Evolutionary conservation across 2,113 vertebrate species (phyloP).

Genomic region (Petrocephalus microphthalmus): DNA sequence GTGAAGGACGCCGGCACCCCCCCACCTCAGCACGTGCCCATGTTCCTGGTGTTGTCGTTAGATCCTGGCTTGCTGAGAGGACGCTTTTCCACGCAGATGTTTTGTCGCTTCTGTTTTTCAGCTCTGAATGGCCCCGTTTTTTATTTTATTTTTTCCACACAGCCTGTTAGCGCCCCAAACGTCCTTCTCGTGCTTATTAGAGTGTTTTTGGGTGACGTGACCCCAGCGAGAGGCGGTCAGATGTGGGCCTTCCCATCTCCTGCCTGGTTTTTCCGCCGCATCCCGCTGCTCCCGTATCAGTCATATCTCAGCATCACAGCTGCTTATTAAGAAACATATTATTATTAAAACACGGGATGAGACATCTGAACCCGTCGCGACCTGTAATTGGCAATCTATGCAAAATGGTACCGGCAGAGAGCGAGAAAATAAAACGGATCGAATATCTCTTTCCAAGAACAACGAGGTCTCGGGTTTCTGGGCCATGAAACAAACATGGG

Average conservation of each 20-base stretch:
- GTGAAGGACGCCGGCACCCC: background rate
- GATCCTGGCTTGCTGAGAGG: background rate
- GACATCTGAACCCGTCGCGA: background rate
- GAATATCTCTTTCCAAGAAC: slow-evolving; percentile 41
- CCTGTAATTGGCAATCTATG: background rate
- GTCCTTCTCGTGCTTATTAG: background rate
- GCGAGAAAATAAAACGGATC: slow-evolving; percentile 20
- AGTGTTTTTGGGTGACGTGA: background rate
- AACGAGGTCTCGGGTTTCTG: slow-evolving; percentile 28
- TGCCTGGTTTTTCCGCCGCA: background rate
- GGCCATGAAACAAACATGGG: slow-evolving; percentile 6
- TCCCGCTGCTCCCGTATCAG: background rate
- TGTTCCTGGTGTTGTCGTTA: background rate
- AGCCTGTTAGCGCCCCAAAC: background rate
- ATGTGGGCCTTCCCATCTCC: background rate
- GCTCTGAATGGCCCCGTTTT: background rate
- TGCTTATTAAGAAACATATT: background rate
- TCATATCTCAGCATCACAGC: background rate
- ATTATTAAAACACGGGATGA: background rate
- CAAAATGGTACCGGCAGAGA: background rate
- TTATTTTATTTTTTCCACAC: background rate
- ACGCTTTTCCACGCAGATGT: background rate
- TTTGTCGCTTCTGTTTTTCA: background rate
- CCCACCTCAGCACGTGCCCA: background rate
- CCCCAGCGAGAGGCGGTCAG: background rate